Evolutionary conservation across 2,888 invertebrate genomes (phyloP).

Genomic region (Rambutsinella grinnellia): DNA sequence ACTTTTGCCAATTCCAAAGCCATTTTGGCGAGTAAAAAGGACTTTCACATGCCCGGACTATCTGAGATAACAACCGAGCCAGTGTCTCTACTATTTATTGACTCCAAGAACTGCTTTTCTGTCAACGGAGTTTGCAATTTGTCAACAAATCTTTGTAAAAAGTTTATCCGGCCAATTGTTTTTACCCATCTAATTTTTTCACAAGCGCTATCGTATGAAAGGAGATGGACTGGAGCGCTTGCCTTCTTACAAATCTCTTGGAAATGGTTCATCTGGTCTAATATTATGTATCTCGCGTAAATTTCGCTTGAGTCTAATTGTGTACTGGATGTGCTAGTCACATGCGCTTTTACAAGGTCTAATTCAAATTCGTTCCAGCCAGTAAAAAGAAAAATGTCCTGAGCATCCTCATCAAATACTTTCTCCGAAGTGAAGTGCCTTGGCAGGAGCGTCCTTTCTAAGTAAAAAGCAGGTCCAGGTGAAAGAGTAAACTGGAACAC

Average conservation of each 20-base stretch:
- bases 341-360: no score
- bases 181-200: not conserved
- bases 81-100: not conserved
- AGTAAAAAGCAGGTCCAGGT: no score
- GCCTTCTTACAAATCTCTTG: not conserved
- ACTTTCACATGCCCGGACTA: conserved; percentile 13
- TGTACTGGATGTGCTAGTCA: no score
- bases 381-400: no score
- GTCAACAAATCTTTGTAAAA: not conserved
- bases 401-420: no score
- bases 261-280: not conserved
- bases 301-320: no score
- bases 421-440: no score
- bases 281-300: not conserved
- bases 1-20: not conserved
- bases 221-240: no score
- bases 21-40: not conserved
- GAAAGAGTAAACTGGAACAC: no score
- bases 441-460: no score
- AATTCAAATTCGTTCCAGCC: no score
- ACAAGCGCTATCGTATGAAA: not conserved
- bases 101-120: not conserved
- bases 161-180: not conserved
- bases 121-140: not conserved
- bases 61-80: not conserved